These are phyloP conservation scores for Calameuta pallipes DNA, from an alignment of 2,888 invertebrate species.

Conservation along the genomic window DNA sequence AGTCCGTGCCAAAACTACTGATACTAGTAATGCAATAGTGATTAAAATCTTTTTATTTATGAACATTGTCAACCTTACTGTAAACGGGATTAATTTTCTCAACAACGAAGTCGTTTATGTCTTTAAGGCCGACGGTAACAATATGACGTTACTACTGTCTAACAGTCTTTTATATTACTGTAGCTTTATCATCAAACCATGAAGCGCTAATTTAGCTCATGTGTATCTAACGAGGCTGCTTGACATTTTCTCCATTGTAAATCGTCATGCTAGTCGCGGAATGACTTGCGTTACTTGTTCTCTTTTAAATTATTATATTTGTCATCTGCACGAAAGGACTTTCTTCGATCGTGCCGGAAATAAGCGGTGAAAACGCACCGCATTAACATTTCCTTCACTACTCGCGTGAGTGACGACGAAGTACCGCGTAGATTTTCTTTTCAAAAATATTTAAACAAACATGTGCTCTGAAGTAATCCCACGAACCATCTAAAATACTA, in stretches of 20 bases:
- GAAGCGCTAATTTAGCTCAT: slow-evolving; percentile 6
- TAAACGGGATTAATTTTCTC: background rate
- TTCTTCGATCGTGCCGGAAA: slow-evolving; percentile 49
- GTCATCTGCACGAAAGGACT: slow-evolving; percentile 26
- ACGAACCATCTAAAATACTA: no score
- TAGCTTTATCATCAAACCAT: no score
- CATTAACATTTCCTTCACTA: no score
- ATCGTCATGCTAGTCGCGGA: slow-evolving; percentile 21
- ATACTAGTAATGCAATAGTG: slow-evolving; percentile 29
- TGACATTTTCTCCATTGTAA: slow-evolving; percentile 51
- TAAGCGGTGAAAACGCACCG: slow-evolving; percentile 50
- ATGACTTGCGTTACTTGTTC: slow-evolving; percentile 41
- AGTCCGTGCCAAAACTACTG: slow-evolving; percentile 32
- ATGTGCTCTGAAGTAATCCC: no score
- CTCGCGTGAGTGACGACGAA: no score
- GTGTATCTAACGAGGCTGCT: slow-evolving; percentile 25
- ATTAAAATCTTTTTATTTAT: slow-evolving; percentile 22
- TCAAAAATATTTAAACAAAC: no score
- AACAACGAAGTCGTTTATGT: background rate
- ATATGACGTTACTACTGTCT: no score
- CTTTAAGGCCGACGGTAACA: background rate
- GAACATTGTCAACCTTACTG: slow-evolving; percentile 21
- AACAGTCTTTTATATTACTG: no score
- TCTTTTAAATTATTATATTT: slow-evolving; percentile 21
- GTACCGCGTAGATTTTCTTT: no score